These are phyloP conservation scores for Eumacrocentrus americanus DNA, from an alignment of 2,888 invertebrate species.

Conservation along the genomic window DNA sequence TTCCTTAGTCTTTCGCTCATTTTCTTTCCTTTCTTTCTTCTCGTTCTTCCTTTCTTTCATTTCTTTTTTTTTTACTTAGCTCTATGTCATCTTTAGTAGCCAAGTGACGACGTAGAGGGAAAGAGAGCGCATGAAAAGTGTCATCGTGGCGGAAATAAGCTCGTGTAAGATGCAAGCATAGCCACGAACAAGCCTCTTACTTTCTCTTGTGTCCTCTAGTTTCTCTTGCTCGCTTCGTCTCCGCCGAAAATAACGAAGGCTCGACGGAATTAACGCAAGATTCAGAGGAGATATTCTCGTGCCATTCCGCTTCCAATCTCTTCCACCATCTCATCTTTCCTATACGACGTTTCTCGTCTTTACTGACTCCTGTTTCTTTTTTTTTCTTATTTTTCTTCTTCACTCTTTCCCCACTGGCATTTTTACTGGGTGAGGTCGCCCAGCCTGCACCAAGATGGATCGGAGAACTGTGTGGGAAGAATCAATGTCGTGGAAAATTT, in stretches of 20 bases:
- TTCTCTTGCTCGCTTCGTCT: constrained; percentile 16
- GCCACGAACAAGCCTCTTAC: constrained; percentile 15
- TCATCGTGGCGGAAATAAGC: constrained; percentile 18
- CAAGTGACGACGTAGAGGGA: neutral
- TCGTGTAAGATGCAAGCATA: constrained; percentile 15
- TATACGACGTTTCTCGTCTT: neutral
- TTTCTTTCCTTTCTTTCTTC: neutral
- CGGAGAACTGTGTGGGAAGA: neutral
- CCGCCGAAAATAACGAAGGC: constrained; percentile 36
- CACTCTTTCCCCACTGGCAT: neutral
- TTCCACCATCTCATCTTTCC: constrained; percentile 8
- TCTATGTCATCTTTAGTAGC: neutral
- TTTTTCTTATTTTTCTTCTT: constrained; percentile 3
- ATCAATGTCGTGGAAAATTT: constrained; percentile 4
- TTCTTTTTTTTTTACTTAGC: neutral
- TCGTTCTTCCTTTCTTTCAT: neutral
- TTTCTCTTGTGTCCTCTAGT: neutral
- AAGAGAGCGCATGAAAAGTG: constrained; percentile 13
- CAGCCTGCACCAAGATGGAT: neutral
- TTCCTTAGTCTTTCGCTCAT: neutral
- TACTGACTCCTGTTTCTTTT: neutral
- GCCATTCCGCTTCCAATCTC: constrained; percentile 1
- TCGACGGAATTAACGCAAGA: constrained; percentile 28
- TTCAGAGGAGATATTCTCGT: constrained; percentile 10
- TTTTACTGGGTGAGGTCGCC: neutral